Conservation (phyloP, 2,797 vertebrate genomes). For the Danio choprae region DNA sequence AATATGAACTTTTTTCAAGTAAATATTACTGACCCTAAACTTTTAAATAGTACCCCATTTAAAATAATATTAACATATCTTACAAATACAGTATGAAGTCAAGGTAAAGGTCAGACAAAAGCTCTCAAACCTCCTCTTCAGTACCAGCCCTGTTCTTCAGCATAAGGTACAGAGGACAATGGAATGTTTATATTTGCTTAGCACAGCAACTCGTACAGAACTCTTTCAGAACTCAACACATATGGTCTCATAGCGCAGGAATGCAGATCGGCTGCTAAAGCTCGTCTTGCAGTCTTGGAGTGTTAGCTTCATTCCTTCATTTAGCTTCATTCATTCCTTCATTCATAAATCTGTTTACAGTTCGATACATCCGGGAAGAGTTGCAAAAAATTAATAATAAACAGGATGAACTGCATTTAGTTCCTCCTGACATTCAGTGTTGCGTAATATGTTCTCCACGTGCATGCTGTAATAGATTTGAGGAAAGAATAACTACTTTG, state of each 20-base stretch:
- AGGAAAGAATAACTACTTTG: neutral
- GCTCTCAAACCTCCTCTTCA: neutral
- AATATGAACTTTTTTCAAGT: neutral
- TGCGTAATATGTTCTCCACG: neutral
- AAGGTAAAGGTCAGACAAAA: neutral
- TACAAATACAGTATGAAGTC: neutral
- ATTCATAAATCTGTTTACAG: neutral
- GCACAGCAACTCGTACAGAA: slow-evolving; percentile 30
- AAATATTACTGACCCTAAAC: neutral
- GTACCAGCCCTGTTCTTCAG: neutral
- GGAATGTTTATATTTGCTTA: slow-evolving; percentile 60
- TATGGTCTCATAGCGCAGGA: slow-evolving; percentile 67
- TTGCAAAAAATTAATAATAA: neutral
- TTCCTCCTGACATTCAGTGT: neutral
- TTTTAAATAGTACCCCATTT: neutral
- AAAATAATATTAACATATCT: neutral
- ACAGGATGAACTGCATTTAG: neutral
- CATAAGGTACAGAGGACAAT: neutral
- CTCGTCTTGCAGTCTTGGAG: neutral
- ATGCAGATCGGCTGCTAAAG: slow-evolving; percentile 58
- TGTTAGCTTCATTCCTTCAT: slow-evolving; percentile 4
- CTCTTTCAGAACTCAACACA: slow-evolving; percentile 37
- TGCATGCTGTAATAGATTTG: neutral
- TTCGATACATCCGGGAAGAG: neutral
- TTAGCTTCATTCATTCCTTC: too few relatives aligned